These are phyloP conservation scores for Tympanoctomys barrerae DNA, from an alignment of 2,797 vertebrate species.

Conservation along the genomic window DNA sequence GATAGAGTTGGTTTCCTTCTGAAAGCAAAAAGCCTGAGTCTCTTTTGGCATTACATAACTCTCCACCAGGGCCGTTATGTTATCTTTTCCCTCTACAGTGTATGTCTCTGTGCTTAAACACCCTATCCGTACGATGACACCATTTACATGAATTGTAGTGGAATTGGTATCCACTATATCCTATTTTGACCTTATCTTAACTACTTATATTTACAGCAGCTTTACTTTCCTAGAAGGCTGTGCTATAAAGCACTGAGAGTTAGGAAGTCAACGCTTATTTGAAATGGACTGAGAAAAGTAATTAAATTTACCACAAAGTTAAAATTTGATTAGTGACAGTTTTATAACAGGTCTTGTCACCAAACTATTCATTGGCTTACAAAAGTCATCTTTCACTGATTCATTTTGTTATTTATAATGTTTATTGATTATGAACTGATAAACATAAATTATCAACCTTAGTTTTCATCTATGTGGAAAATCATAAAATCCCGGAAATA, in stretches of 20 bases:
- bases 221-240: not conserved
- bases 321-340: constrained; percentile 23
- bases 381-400: not conserved
- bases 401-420: not conserved
- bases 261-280: not conserved
- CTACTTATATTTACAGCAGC: not conserved
- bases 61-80: not conserved
- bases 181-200: not conserved
- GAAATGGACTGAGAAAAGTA: not conserved
- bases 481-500: not conserved
- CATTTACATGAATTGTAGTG: not conserved
- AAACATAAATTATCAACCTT: not conserved
- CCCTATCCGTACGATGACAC: not conserved
- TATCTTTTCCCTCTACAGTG: not conserved
- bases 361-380: not conserved
- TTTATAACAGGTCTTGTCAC: not conserved
- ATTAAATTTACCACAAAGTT: not conserved
- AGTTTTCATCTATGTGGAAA: constrained; percentile 36
- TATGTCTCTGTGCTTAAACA: not conserved
- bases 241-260: not conserved
- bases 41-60: not conserved
- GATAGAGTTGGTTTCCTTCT: not conserved
- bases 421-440: not conserved
- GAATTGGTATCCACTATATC: not conserved
- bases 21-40: not conserved